phyloP scores from a whole-genome alignment of 2,797 vertebrate genomes.

The Arremon brunneinucha region DNA sequence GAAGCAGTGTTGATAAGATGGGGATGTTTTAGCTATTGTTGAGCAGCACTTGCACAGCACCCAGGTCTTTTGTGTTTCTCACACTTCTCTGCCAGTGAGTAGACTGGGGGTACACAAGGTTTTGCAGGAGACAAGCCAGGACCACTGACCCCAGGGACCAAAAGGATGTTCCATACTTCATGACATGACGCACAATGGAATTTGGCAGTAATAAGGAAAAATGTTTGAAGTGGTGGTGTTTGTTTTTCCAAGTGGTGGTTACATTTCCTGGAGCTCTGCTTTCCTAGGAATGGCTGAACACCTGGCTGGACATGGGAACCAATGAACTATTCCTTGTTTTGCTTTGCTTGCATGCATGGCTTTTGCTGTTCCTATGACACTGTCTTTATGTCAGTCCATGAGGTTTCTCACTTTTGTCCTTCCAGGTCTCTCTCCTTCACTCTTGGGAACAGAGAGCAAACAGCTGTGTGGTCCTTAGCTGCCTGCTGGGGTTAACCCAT shows the following conservation, averaged over 20 bases:
- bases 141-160: neutral
- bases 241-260: neutral
- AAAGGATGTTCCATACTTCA: neutral
- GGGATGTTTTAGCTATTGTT: neutral
- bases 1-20: neutral
- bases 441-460: neutral
- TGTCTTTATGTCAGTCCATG: neutral
- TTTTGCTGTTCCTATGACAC: neutral
- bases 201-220: neutral
- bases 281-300: neutral
- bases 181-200: neutral
- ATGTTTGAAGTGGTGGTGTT: accelerated
- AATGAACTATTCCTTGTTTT: neutral
- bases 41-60: neutral
- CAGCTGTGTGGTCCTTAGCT: neutral
- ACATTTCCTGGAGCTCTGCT: accelerated
- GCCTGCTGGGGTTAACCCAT: neutral
- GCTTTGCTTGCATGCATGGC: accelerated
- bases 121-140: neutral
- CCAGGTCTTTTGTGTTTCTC: neutral
- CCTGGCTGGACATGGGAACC: neutral
- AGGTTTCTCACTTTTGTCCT: neutral
- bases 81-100: neutral
- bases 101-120: neutral
- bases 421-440: neutral